Evolutionary conservation across 92 coral and sea anemone species (phyloP), one percentile per base, ranked within the genome.

Genomic region (Phymanthus crucifer): DNA sequence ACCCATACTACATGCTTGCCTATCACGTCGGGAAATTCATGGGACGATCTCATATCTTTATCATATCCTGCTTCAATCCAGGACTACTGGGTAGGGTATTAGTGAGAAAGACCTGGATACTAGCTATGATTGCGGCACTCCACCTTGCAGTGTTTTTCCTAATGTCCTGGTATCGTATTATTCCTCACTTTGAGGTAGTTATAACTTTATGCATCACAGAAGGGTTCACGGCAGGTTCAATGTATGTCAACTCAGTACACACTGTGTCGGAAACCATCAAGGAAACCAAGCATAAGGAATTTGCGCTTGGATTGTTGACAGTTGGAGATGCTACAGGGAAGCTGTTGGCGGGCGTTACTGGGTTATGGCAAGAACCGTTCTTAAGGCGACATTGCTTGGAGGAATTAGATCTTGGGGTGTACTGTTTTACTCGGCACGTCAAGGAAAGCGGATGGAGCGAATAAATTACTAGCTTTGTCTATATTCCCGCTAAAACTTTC

Each of bases 291-390:
- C 82, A 75, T 43, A 82, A 85, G 74, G 97, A 90, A 66, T 85
- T 92, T 16, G 97, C 94, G 1, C 90, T 92, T 21, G 85, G 94
- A 24, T 70, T 92, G 43, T 80, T 92, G 18, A 92, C 97, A 19
- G 87, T 92, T 34, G 97, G 97, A 7, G 89, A 90, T 34, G 97
- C 94, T 8, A 77, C 84, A 23, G 97, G 97, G 38, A 92, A 92
- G 77, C 85, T 92, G 32, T 31, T 72, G 1, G 97, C 92, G 4
- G 97, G 94, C 10, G 45, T 87, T 18, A 4, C 76, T 11, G 97
- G 97, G n/a, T 80, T 92, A 43, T 64, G 89, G 80, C 85, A 79
- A 34, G 97, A 92, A 34, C 92, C 92, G 2, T 69, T 82, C 4
- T 87, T 92, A 3, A 86, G 73, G 70, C 80, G 70, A 73, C 97